These are phyloP conservation scores for Acanthoscelides obtectus DNA, from an alignment of 2,888 invertebrate genomes.

Conservation along the genomic window DNA sequence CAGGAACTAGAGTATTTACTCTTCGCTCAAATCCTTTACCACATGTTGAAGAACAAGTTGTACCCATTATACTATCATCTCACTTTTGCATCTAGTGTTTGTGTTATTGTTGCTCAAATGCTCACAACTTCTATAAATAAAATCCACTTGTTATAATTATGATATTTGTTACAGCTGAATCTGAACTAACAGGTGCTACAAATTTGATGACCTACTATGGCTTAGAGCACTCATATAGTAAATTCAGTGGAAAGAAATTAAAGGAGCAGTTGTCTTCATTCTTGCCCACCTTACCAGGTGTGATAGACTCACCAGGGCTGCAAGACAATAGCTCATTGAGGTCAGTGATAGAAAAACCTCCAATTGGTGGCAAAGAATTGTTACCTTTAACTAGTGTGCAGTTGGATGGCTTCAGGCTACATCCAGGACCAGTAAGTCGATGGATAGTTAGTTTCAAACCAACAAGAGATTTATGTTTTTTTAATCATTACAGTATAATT, in stretches of 20 bases:
- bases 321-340: slow-evolving; percentile 81
- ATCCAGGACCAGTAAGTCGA: slow-evolving; percentile 78
- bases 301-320: slow-evolving; percentile 89
- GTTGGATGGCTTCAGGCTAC: slow-evolving; percentile 87
- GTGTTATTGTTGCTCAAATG: no score
- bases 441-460: not conserved
- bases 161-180: slow-evolving; percentile 70
- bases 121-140: no score
- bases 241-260: slow-evolving; percentile 94
- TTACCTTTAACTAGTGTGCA: slow-evolving; percentile 81
- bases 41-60: no score
- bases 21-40: no score
- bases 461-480: not conserved
- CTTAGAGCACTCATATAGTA: slow-evolving; percentile 94
- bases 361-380: slow-evolving; percentile 87
- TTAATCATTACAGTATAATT: not conserved
- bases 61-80: no score
- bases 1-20: no score
- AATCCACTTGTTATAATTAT: no score
- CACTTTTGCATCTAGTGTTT: no score
- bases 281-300: slow-evolving; percentile 90
- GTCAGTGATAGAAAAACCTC: slow-evolving; percentile 93
- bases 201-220: slow-evolving; percentile 97
- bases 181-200: slow-evolving; percentile 91
- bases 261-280: slow-evolving; percentile 94